Evolutionary conservation across 2,888 invertebrate genomes (phyloP).

Genomic region (Cerceris ruficornis): DNA sequence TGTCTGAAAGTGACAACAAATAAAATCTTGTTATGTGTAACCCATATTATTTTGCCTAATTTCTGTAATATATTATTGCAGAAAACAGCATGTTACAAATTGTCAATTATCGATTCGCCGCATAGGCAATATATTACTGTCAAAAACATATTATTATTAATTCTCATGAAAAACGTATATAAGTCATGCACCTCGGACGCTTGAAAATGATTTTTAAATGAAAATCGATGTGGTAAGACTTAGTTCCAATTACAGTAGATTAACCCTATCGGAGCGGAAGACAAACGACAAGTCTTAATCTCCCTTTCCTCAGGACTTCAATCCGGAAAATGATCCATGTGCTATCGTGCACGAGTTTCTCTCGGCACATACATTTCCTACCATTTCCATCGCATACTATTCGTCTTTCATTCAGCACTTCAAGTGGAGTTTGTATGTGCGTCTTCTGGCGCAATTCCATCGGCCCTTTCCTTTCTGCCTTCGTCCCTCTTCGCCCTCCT

Average conservation of each 20-base stretch:
- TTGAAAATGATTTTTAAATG: too few species aligned
- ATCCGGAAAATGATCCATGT: slow-evolving; percentile 61
- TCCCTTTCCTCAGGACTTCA: slow-evolving; percentile 33
- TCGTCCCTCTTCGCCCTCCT: neutral
- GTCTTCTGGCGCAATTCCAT: slow-evolving; percentile 3
- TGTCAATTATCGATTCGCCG: too few species aligned
- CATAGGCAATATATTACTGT: too few species aligned
- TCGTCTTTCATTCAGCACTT: neutral
- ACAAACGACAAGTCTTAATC: slow-evolving; percentile 23
- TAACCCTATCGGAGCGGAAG: slow-evolving; percentile 19
- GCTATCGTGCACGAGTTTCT: slow-evolving; percentile 57
- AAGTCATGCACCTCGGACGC: too few species aligned
- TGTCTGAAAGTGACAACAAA: too few species aligned
- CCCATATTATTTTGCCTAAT: too few species aligned
- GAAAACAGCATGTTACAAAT: too few species aligned
- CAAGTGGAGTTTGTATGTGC: neutral
- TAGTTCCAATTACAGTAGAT: slow-evolving; percentile 9
- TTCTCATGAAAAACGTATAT: too few species aligned
- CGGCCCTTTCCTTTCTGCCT: neutral
- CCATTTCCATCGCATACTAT: slow-evolving; percentile 4
- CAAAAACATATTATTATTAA: too few species aligned
- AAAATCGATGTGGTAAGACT: neutral
- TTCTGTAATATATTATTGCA: too few species aligned
- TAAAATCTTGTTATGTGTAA: too few species aligned
- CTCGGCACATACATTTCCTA: slow-evolving; percentile 44